Percentiles rank a stretch among this genome's conserved stretches.
Evolutionary conservation across 2,797 vertebrate genomes (phyloP).

Genomic region (Leucoraja ocellata): DNA sequence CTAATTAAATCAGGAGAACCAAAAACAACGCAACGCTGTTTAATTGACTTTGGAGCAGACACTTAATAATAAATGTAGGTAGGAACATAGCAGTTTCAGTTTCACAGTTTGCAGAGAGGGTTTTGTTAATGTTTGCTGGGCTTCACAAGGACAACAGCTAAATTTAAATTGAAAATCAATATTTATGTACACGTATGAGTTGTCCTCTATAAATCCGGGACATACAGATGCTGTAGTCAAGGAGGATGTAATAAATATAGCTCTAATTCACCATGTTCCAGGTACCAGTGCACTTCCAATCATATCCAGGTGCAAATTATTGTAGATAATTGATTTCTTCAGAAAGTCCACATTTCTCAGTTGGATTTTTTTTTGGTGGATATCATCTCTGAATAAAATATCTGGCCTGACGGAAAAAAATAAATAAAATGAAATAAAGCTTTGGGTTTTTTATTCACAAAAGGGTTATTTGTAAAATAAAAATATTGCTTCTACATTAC

Average conservation of each 20-base stretch:
- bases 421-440: neutral
- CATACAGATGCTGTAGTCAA: neutral
- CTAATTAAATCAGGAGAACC: too few relatives aligned
- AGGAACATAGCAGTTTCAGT: neutral
- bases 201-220: neutral
- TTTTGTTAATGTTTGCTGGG: neutral
- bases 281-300: neutral
- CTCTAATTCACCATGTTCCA: neutral
- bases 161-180: constrained; percentile 28
- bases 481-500: neutral
- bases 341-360: neutral
- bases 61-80: neutral
- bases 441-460: too few relatives aligned
- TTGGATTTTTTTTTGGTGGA: neutral
- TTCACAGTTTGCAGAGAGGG: neutral
- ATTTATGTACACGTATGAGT: neutral
- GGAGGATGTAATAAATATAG: neutral
- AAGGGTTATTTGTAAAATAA: neutral
- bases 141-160: neutral
- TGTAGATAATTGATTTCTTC: neutral
- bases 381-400: too few relatives aligned
- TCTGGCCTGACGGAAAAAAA: too few relatives aligned
- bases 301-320: neutral
- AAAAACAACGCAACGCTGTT: too few relatives aligned
- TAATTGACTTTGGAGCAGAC: neutral